These are phyloP conservation scores for Conger conger DNA, from an alignment of 2,113 vertebrate species.

Conservation along the genomic window DNA sequence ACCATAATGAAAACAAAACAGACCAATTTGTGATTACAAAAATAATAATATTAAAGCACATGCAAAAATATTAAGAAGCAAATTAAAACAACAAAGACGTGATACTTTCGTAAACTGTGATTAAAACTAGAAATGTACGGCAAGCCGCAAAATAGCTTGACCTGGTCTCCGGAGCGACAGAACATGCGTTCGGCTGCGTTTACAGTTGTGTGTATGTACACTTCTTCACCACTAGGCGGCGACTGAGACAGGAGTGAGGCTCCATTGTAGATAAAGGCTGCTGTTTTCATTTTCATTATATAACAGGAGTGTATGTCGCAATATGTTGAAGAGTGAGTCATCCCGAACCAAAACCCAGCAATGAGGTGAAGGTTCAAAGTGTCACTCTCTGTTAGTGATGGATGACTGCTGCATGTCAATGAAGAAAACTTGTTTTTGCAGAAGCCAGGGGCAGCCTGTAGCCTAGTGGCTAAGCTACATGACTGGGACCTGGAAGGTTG, in stretches of 20 bases:
- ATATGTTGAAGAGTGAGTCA: background rate
- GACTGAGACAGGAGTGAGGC: background rate
- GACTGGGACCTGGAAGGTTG: no score
- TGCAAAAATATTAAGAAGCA: background rate
- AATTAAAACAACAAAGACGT: conserved; percentile 8
- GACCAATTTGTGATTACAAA: conserved; percentile 8
- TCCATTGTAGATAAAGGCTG: background rate
- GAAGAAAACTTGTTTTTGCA: background rate
- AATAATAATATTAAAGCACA: no score
- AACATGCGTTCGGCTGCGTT: background rate
- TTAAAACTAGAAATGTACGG: background rate
- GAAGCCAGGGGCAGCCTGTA: no score
- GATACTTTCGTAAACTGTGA: background rate
- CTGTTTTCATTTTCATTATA: background rate
- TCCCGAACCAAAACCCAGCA: background rate
- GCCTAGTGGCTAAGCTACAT: no score
- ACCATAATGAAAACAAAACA: conserved; percentile 31
- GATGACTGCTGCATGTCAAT: background rate
- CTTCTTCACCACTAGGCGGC: conserved; percentile 19
- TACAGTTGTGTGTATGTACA: background rate
- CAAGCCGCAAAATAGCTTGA: background rate
- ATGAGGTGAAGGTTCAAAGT: background rate
- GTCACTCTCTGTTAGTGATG: background rate
- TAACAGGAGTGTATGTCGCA: background rate
- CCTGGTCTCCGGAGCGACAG: no score